phyloP scores from a whole-genome alignment of 2,113 vertebrate species.

The Oncorhynchus tshawytscha region DNA sequence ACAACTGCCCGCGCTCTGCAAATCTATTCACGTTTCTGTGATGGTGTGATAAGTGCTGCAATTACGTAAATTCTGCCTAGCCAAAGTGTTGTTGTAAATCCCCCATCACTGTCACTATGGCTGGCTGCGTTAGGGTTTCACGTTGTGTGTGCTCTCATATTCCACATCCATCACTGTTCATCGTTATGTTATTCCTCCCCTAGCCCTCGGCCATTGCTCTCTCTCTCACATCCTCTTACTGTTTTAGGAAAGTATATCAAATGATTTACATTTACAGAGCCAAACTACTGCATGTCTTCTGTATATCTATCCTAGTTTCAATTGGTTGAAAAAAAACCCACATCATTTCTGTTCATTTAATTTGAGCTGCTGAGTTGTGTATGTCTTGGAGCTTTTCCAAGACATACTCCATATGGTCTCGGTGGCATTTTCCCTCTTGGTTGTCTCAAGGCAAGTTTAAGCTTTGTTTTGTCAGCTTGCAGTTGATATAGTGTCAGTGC shows the following conservation, averaged over 20 bases:
- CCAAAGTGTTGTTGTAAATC: conserved; percentile 63
- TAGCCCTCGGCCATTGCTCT: conserved; percentile 19
- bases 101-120: conserved; percentile 33
- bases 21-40: conserved; percentile 54
- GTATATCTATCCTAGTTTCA: too few species aligned
- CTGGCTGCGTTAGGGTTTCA: conserved; percentile 7
- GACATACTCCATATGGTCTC: too few species aligned
- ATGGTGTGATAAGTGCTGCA: conserved; percentile 73
- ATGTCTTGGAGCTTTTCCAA: too few species aligned
- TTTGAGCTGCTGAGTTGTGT: too few species aligned
- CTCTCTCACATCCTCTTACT: neutral
- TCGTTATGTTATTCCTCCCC: neutral
- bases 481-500: too few species aligned
- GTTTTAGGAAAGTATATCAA: neutral
- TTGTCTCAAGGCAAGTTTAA: too few species aligned
- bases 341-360: too few species aligned
- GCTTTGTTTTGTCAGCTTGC: too few species aligned
- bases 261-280: too few species aligned
- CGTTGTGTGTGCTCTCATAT: neutral
- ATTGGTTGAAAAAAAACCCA: too few species aligned
- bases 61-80: conserved; percentile 74
- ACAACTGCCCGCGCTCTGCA: conserved; percentile 59
- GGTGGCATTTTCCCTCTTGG: too few species aligned
- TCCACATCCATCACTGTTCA: conserved; percentile 2
- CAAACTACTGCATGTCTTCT: too few species aligned